Percentiles rank a stretch among this genome's conserved stretches.
phyloP scores from a whole-genome alignment of 2,888 invertebrate species.

The Chrysomela aeneicollis region DNA sequence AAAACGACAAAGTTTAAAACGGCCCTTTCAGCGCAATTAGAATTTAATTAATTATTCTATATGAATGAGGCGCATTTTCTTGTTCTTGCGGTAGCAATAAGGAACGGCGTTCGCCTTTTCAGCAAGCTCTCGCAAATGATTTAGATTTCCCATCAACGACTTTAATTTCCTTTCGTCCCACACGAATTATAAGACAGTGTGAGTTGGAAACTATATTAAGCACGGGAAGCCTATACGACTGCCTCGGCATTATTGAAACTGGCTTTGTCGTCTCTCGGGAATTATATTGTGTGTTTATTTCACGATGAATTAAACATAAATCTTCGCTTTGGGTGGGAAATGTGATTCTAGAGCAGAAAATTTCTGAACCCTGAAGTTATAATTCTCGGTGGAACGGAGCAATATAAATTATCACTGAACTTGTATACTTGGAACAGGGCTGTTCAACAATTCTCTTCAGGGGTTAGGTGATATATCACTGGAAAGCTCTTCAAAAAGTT shows the following conservation, averaged over 20 bases:
- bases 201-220: constrained; percentile 42
- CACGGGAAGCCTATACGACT: constrained; percentile 25
- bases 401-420: neutral
- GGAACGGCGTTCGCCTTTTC: constrained; percentile 36
- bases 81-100: constrained; percentile 42
- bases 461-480: no score
- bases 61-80: constrained; percentile 57
- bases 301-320: constrained; percentile 20
- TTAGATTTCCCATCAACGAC: constrained; percentile 49
- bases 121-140: constrained; percentile 45
- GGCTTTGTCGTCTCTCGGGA: constrained; percentile 22
- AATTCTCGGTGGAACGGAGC: neutral
- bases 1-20: constrained; percentile 60
- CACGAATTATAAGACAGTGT: constrained; percentile 42
- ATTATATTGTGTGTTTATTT: constrained; percentile 26
- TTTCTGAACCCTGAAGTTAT: neutral
- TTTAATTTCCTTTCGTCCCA: constrained; percentile 51
- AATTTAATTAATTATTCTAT: constrained; percentile 63
- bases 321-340: constrained; percentile 1
- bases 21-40: constrained; percentile 60
- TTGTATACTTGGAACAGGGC: no score
- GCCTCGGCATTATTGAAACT: constrained; percentile 15
- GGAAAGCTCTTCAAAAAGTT: no score
- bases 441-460: no score
- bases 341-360: neutral